A percentile compares a stretch with the other conserved stretches of the same genome.
phyloP scores from a whole-genome alignment of 2,113 vertebrate genomes.

The Larimichthys polyactis region DNA sequence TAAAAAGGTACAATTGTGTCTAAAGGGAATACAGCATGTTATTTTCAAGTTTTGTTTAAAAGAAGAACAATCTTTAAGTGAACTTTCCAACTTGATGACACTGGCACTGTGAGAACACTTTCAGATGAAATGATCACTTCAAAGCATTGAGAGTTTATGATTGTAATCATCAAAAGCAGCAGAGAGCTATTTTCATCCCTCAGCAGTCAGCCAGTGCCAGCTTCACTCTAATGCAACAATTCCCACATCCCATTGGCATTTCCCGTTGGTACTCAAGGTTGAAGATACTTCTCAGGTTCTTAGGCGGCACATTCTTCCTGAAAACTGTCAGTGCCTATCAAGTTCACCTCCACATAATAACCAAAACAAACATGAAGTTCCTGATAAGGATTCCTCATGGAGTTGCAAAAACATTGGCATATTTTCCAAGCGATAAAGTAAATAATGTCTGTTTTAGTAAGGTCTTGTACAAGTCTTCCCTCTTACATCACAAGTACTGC shows the following conservation, averaged over 20 bases:
- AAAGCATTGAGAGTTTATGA: conserved; percentile 50
- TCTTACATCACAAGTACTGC: neutral
- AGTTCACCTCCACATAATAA: neutral
- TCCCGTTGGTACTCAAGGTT: conserved; percentile 32
- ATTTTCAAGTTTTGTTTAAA: conserved; percentile 12
- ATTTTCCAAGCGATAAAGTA: neutral
- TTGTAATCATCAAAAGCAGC: conserved; percentile 63
- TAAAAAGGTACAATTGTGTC: conserved; percentile 10
- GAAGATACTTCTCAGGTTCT: conserved; percentile 29
- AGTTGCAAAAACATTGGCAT: neutral
- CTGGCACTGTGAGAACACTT: conserved; percentile 22
- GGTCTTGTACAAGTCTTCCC: neutral
- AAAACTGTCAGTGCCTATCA: neutral
- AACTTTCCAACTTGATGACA: conserved; percentile 22
- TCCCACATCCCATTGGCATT: conserved; percentile 39
- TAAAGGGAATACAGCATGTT: neutral
- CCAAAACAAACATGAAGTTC: neutral
- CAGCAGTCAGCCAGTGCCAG: conserved; percentile 42
- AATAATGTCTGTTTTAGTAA: neutral
- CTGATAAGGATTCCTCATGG: conserved; percentile 4
- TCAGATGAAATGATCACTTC: conserved; percentile 36
- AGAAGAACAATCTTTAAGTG: conserved; percentile 10
- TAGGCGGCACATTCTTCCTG: neutral
- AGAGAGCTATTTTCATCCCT: conserved; percentile 52
- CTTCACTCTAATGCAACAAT: conserved; percentile 31